Evolutionary conservation across 92 coral and sea anemone genomes (phyloP).

Genomic region (Epizoanthus fatuus): DNA sequence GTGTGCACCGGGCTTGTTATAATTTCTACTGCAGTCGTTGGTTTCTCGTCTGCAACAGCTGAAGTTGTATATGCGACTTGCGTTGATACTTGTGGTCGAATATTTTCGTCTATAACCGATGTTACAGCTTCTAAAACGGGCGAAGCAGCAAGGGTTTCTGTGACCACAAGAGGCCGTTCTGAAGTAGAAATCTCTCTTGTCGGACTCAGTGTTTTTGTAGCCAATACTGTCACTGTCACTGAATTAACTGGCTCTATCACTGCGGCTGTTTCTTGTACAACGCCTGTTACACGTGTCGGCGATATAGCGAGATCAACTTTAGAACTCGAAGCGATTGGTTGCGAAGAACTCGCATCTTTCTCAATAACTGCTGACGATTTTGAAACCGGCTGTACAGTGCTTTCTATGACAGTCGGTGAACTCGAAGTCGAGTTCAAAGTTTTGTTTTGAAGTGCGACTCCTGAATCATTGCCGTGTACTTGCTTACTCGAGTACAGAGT

Average conservation of each 20-base stretch:
- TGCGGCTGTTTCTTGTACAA: constrained; percentile 19
- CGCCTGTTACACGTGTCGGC: constrained; percentile 10
- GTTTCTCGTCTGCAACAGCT: not conserved
- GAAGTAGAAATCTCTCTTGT: not conserved
- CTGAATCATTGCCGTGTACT: not conserved
- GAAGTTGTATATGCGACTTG: not conserved
- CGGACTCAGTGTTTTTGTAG: not conserved
- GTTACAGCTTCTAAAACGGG: constrained; percentile 7
- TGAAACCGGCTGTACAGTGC: not conserved
- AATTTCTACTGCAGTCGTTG: not conserved
- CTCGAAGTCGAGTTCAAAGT: not conserved
- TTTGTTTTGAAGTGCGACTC: constrained; percentile 2
- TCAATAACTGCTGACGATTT: not conserved
- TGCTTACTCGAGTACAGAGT: constrained; percentile 1
- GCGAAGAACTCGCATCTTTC: not conserved
- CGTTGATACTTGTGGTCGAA: constrained; percentile 19
- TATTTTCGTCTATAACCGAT: not conserved
- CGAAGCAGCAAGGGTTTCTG: constrained; percentile 9
- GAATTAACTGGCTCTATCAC: not conserved
- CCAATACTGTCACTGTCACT: not conserved
- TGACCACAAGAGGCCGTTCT: not conserved
- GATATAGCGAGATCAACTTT: not conserved
- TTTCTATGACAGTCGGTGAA: not conserved
- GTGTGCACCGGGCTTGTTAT: not conserved
- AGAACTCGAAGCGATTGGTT: constrained; percentile 4